A percentile compares a stretch with the other conserved stretches of the same genome.
These are phyloP conservation scores for Monodelphis domestica DNA, from an alignment of 2,797 vertebrate species.

Conservation along the genomic window DNA sequence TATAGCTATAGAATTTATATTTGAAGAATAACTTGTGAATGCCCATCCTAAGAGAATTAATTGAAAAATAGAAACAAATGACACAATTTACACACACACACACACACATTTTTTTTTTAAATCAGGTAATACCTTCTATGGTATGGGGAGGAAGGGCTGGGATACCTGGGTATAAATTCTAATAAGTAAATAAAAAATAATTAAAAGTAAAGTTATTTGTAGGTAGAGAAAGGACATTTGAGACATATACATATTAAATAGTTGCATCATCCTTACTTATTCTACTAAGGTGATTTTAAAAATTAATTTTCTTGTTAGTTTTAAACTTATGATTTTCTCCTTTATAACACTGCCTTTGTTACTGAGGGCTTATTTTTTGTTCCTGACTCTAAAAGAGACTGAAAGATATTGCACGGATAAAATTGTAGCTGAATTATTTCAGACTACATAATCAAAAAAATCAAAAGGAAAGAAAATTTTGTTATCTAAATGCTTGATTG, in stretches of 20 bases:
- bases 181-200: constrained; percentile 39
- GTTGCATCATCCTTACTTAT: constrained; percentile 3
- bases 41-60: too few species aligned
- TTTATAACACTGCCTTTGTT: constrained; percentile 30
- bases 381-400: constrained; percentile 23
- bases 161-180: too few species aligned
- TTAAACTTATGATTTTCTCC: constrained; percentile 2
- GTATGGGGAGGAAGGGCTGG: too few species aligned
- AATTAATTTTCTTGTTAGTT: constrained; percentile 27
- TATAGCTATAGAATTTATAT: too few species aligned
- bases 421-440: constrained; percentile 61
- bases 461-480: constrained; percentile 8
- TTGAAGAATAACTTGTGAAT: too few species aligned
- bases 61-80: too few species aligned
- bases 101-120: too few species aligned
- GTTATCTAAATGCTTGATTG: constrained; percentile 34
- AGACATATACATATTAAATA: not conserved
- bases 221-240: constrained; percentile 27
- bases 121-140: too few species aligned
- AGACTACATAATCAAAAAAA: constrained; percentile 17
- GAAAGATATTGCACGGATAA: constrained; percentile 37
- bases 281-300: constrained; percentile 19
- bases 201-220: constrained; percentile 40
- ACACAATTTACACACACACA: too few species aligned
- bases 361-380: constrained; percentile 31